phyloP scores from a whole-genome alignment of 1,140 invertebrate species.

The Bombus superbus region DNA sequence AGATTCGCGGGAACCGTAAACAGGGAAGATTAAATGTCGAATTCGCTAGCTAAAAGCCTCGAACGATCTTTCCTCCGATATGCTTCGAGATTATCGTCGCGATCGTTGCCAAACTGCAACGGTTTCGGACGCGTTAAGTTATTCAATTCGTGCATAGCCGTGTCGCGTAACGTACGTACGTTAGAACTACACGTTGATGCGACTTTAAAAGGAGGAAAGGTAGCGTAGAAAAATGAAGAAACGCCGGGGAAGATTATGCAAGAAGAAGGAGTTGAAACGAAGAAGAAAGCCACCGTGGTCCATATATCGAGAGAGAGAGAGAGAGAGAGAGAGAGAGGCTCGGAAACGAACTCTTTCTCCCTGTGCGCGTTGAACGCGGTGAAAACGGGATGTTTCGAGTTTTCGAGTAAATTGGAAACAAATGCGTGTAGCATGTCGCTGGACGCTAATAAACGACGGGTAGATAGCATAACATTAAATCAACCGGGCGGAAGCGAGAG shows the following conservation, averaged over 20 bases:
- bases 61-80: background rate
- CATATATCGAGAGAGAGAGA: background rate
- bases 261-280: background rate
- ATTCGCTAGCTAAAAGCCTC: background rate
- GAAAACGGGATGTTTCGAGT: slow-evolving; percentile 22
- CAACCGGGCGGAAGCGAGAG: slow-evolving; percentile 46
- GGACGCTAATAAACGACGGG: slow-evolving; percentile 52
- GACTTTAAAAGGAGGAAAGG: too few species aligned
- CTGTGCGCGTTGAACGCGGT: background rate
- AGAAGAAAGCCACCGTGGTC: too few species aligned
- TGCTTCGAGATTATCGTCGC: too few species aligned
- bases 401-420: slow-evolving; percentile 46
- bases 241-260: too few species aligned
- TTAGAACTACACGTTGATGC: too few species aligned
- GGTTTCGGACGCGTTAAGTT: too few species aligned
- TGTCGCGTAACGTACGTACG: too few species aligned
- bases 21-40: background rate
- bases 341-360: background rate
- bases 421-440: slow-evolving; percentile 16
- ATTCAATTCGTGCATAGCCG: too few species aligned
- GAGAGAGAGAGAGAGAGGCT: background rate
- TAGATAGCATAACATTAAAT: slow-evolving; percentile 54
- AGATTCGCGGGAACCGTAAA: too few species aligned
- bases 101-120: too few species aligned
- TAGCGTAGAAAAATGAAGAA: background rate